Evolutionary conservation across 2,888 invertebrate genomes (phyloP).

Genomic region (Resseliella maxima): DNA sequence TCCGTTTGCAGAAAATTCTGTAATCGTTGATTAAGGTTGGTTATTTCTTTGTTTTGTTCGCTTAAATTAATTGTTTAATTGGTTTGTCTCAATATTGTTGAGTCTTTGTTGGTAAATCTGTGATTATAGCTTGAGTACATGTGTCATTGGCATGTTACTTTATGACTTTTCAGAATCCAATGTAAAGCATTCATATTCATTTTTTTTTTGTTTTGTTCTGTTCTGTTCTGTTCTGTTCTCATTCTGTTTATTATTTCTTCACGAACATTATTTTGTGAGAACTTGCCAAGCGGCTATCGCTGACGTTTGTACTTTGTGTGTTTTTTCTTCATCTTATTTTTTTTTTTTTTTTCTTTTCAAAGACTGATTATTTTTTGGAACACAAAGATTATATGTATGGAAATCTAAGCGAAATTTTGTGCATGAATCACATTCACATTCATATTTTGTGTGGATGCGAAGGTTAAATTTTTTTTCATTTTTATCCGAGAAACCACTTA

Average conservation of each 20-base stretch:
- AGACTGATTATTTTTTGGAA: not conserved
- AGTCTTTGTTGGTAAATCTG: not conserved
- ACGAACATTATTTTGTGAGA: not conserved
- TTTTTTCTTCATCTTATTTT: no score
- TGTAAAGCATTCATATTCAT: not conserved
- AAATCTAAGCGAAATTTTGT: not conserved
- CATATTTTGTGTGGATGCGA: not conserved
- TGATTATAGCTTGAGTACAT: not conserved
- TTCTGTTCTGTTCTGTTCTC: no score
- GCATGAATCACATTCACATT: not conserved
- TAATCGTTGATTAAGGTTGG: not conserved
- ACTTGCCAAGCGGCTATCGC: not conserved
- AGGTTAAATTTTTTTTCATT: not conserved
- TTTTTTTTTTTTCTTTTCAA: no score
- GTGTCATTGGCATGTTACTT: not conserved
- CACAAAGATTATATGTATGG: no score
- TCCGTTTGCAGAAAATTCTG: slow-evolving; percentile 20
- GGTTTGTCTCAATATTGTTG: slow-evolving; percentile 8
- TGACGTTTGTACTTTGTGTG: not conserved
- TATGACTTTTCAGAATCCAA: not conserved
- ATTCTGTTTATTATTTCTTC: not conserved
- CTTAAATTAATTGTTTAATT: slow-evolving; percentile 18
- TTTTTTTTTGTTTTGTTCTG: no score
- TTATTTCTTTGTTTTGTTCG: not conserved
- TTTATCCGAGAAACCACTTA: not conserved